phyloP scores from a whole-genome alignment of 2,113 vertebrate species.

The Cavia aperea region DNA sequence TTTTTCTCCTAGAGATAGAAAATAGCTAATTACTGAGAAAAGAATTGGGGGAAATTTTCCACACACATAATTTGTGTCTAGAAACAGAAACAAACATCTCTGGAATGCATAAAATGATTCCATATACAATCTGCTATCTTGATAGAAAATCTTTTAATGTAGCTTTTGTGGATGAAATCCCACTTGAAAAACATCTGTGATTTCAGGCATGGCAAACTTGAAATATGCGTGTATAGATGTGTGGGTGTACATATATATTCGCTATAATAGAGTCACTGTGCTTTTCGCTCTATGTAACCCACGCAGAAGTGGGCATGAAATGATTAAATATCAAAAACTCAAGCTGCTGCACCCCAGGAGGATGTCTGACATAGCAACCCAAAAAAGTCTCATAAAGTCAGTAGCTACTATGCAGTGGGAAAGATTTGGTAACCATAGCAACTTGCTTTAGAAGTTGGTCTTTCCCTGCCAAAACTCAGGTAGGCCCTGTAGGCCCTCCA shows the following conservation, averaged over 20 bases:
- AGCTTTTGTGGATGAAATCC: background rate
- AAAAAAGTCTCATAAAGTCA: constrained; percentile 1
- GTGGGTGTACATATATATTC: background rate
- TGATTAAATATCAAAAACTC: constrained; percentile 33
- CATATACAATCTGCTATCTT: background rate
- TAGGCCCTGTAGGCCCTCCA: constrained; percentile 34
- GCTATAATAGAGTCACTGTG: constrained; percentile 23
- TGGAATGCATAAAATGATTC: background rate
- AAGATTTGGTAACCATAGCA: constrained; percentile 64
- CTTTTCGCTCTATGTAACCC: background rate
- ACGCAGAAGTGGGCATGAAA: constrained; percentile 40
- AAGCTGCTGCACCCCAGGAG: background rate
- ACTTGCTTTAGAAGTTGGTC: constrained; percentile 58
- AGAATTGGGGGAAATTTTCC: constrained; percentile 35
- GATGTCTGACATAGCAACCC: constrained; percentile 10
- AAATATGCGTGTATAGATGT: background rate
- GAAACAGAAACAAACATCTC: constrained; percentile 52
- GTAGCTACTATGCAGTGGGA: background rate
- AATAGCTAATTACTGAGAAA: constrained; percentile 54
- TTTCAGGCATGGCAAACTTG: constrained; percentile 17
- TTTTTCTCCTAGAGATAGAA: constrained; percentile 42
- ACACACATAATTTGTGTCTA: constrained; percentile 2
- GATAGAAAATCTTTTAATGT: background rate
- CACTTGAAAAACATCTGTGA: constrained; percentile 10
- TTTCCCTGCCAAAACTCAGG: constrained; percentile 54